These are phyloP conservation scores for Chironomus striatipennis DNA, from an alignment of 1,140 invertebrate species.

Conservation along the genomic window DNA sequence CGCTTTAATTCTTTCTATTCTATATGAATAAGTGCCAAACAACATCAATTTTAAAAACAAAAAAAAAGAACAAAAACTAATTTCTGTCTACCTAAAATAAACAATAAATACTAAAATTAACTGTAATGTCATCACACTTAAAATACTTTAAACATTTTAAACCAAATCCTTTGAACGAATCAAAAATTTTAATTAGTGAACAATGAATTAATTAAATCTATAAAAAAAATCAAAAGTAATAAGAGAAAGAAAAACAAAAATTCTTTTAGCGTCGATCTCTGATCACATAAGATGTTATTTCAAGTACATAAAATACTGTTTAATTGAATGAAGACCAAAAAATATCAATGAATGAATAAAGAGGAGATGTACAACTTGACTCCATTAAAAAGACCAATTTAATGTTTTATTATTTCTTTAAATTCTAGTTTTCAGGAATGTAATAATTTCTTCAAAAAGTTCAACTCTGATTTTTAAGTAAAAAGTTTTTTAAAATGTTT, in stretches of 20 bases:
- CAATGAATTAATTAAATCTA: background rate
- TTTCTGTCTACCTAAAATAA: background rate
- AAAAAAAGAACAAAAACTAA: background rate
- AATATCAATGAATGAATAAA: background rate
- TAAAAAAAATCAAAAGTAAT: background rate
- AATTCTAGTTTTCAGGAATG: too few relatives aligned
- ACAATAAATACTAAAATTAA: background rate
- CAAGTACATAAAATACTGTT: background rate
- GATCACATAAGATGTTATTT: conserved; percentile 9
- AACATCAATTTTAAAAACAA: background rate
- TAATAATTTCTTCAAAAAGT: too few relatives aligned
- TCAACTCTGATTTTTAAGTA: background rate
- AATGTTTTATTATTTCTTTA: too few relatives aligned
- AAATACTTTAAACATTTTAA: background rate
- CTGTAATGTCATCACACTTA: background rate
- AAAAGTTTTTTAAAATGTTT: background rate
- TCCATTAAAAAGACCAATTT: background rate
- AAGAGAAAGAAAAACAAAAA: background rate
- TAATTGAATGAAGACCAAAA: background rate
- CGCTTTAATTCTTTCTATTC: background rate
- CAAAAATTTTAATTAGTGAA: background rate
- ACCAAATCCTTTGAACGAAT: background rate
- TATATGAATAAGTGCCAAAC: conserved; percentile 11
- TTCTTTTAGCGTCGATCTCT: conserved; percentile 1
- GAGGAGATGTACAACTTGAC: background rate